A percentile compares a stretch with the other conserved stretches of the same genome.
Conservation (phyloP, 2,797 vertebrate species). For the Enteromius paludinosus region DNA sequence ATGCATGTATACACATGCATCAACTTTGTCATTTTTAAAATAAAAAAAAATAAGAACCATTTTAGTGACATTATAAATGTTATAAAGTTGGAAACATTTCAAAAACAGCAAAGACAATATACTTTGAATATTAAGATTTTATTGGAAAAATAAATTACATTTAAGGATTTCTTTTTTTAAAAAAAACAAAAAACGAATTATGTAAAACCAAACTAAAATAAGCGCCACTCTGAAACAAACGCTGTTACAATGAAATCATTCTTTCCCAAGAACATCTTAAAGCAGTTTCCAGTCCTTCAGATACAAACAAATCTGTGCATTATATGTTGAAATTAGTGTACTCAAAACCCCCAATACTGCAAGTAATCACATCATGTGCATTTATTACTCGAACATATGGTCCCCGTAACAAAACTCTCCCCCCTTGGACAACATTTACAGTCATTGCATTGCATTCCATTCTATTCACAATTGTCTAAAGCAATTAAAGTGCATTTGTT, state of each 20-base stretch:
- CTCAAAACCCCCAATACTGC: neutral
- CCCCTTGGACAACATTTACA: neutral
- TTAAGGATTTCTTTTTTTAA: neutral
- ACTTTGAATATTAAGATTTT: neutral
- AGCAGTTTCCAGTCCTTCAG: neutral
- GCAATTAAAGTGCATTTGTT: constrained; percentile 78
- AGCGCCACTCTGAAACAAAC: neutral
- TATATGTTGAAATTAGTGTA: neutral
- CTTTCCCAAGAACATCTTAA: neutral
- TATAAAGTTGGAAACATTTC: neutral
- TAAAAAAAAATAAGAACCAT: neutral
- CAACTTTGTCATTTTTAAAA: neutral
- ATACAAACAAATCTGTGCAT: constrained; percentile 7
- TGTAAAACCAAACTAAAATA: constrained; percentile 10
- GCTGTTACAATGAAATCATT: neutral
- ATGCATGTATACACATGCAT: no score
- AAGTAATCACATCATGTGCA: constrained; percentile 5
- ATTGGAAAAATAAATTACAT: constrained; percentile 50
- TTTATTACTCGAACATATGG: constrained; percentile 38
- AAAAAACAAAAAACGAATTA: neutral
- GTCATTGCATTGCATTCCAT: constrained; percentile 31
- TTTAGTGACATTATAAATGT: no score
- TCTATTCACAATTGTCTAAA: constrained; percentile 56
- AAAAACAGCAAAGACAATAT: neutral
- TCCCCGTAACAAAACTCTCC: constrained; percentile 30